Conservation (phyloP, 2,888 invertebrate species). For the Spodoptera exigua region DNA sequence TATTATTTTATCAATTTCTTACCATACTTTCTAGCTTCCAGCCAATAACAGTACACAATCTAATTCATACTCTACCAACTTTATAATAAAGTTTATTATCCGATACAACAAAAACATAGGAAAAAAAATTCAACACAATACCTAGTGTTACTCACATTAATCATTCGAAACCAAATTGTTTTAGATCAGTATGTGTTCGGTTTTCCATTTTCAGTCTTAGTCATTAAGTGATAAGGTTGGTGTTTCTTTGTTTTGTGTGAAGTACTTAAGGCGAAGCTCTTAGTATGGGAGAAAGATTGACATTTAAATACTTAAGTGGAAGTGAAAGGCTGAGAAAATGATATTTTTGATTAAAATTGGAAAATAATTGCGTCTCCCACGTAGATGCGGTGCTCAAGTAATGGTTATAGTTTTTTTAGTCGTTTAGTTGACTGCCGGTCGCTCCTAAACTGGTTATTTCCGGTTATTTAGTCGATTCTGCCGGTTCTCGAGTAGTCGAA, state of each 20-base stretch:
- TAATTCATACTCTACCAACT: constrained; percentile 40
- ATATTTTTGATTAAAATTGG: constrained; percentile 89
- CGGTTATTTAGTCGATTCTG: constrained; percentile 65
- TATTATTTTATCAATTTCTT: constrained; percentile 80
- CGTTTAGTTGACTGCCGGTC: constrained; percentile 75
- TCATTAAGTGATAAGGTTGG: constrained; percentile 52
- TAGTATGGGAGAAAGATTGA: constrained; percentile 81
- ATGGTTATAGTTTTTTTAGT: constrained; percentile 77
- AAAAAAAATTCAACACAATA: constrained; percentile 70
- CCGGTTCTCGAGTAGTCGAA: constrained; percentile 52
- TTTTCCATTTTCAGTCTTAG: constrained; percentile 61
- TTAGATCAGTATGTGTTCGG: constrained; percentile 64
- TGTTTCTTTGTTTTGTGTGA: constrained; percentile 43
- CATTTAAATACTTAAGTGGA: constrained; percentile 89
- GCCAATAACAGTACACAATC: constrained; percentile 44
- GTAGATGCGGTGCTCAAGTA: constrained; percentile 75
- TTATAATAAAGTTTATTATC: constrained; percentile 56
- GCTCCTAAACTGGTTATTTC: constrained; percentile 77
- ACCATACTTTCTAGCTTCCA: constrained; percentile 77
- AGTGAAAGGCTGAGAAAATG: constrained; percentile 86
- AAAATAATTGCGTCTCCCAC: constrained; percentile 89
- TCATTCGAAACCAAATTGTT: constrained; percentile 87
- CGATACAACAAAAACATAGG: constrained; percentile 29
- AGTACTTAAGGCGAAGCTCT: constrained; percentile 72
- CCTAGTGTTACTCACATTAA: constrained; percentile 81